These are phyloP conservation scores for Ectobius pallidus DNA, from an alignment of 2,888 invertebrate genomes.

Conservation along the genomic window DNA sequence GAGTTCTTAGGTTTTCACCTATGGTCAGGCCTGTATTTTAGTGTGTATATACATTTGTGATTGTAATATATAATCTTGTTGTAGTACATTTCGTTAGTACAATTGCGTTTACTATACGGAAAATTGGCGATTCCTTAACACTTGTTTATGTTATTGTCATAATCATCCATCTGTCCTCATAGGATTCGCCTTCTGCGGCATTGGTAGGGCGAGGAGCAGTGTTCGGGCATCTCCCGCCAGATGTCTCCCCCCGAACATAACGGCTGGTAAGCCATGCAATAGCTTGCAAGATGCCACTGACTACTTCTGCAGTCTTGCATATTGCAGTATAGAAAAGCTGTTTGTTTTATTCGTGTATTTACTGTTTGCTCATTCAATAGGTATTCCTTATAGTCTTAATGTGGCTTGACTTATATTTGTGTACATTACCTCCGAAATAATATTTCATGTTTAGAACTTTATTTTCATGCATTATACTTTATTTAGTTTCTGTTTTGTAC, in stretches of 20 bases:
- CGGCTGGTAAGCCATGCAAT: slow-evolving; percentile 40
- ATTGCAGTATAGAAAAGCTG: not conserved
- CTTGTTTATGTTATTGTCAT: no score
- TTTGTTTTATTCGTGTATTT: not conserved
- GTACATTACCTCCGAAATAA: no score
- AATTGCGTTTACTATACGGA: no score
- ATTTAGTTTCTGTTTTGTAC: no score
- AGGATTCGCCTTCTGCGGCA: slow-evolving; percentile 33
- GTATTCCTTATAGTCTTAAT: not conserved
- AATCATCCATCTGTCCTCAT: slow-evolving; percentile 9
- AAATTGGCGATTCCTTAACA: no score
- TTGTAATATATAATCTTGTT: no score
- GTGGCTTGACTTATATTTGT: not conserved
- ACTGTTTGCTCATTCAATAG: not conserved
- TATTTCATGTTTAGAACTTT: no score
- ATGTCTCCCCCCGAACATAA: slow-evolving; percentile 33
- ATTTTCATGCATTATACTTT: no score
- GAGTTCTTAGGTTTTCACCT: no score
- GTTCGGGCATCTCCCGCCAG: slow-evolving; percentile 33
- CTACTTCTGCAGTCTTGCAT: not conserved
- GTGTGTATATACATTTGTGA: no score
- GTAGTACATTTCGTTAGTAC: no score
- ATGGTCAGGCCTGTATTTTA: no score
- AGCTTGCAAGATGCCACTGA: not conserved
- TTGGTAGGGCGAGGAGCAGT: slow-evolving; percentile 35